Conservation (phyloP, 2,797 vertebrate species). For the Pseudochirops corinnae region DNA sequence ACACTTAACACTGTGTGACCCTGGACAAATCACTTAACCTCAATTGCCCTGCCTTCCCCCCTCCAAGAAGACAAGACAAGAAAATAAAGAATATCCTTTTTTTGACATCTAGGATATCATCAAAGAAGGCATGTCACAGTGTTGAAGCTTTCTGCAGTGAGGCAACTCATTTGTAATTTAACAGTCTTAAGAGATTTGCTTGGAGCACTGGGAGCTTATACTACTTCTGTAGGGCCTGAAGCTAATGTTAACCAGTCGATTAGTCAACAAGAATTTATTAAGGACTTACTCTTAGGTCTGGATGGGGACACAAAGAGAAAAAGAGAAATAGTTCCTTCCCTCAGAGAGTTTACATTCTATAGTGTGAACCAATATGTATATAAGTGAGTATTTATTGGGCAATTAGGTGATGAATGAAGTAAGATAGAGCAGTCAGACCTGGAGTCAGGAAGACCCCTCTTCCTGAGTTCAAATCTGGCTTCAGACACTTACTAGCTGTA, state of each 20-base stretch:
- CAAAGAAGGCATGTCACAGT: not conserved
- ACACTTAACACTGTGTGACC: too few relatives aligned
- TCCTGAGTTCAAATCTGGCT: too few relatives aligned
- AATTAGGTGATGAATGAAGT: too few relatives aligned
- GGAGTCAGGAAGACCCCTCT: too few relatives aligned
- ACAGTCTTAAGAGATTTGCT: not conserved
- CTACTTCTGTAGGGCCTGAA: not conserved
- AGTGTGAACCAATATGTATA: too few relatives aligned
- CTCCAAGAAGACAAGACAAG: too few relatives aligned
- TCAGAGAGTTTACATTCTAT: not conserved
- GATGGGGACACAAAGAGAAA: not conserved
- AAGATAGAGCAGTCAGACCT: too few relatives aligned
- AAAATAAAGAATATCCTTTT: too few relatives aligned
- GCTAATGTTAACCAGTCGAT: not conserved
- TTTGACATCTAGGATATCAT: not conserved
- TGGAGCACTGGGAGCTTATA: not conserved
- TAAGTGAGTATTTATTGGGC: too few relatives aligned
- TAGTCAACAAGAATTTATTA: not conserved
- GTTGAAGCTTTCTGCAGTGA: not conserved
- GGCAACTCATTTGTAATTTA: not conserved
- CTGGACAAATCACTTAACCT: too few relatives aligned
- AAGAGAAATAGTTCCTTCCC: not conserved
- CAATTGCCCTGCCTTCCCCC: too few relatives aligned
- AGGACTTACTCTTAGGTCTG: not conserved
- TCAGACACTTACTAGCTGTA: too few relatives aligned